Conservation (phyloP, 2,113 vertebrate species). For the Clupea harengus region DNA sequence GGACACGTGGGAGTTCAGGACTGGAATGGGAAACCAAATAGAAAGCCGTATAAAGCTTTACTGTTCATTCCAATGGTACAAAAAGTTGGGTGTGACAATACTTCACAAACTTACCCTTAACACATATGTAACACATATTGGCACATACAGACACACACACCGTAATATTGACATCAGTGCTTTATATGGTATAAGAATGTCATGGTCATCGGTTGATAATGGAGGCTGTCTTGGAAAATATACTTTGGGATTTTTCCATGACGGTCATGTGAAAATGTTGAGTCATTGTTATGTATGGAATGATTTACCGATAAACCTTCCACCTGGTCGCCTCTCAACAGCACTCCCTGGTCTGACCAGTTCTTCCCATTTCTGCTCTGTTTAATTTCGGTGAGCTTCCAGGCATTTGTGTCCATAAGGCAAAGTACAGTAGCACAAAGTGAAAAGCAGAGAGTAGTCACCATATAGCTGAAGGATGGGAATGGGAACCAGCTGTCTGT, state of each 20-base stretch:
- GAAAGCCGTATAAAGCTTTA: background rate
- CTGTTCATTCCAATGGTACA: background rate
- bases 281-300: background rate
- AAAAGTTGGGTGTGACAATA: background rate
- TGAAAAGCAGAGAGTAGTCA: background rate
- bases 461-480: background rate
- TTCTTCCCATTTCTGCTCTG: constrained; percentile 46
- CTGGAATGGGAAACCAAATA: background rate
- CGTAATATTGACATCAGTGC: background rate
- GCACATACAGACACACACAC: background rate
- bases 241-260: background rate
- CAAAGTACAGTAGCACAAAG: background rate
- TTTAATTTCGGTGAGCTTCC: background rate
- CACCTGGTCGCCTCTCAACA: background rate
- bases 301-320: background rate
- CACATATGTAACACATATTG: background rate
- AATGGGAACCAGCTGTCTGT: background rate
- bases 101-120: background rate
- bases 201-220: background rate
- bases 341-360: constrained; percentile 42
- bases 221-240: background rate
- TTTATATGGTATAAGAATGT: background rate
- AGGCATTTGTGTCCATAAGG: background rate
- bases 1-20: background rate
- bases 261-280: background rate